Base-by-base conservation (phyloP, 1,140 invertebrate genomes). In the Drosophila orena region DNA sequence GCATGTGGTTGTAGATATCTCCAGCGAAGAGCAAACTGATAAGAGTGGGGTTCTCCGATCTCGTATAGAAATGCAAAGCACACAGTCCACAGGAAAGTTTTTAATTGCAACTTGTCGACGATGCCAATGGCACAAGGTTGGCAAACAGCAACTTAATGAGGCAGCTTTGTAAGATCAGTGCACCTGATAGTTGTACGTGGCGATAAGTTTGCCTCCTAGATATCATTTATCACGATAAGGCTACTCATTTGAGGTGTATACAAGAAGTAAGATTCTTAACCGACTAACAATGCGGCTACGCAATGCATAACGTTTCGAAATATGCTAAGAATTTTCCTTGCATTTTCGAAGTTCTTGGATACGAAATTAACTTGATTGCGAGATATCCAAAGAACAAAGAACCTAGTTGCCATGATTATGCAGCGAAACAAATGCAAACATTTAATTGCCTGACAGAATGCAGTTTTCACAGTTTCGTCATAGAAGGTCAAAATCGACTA, bases 371-470 rank as follows among this genome's bases (percentile, higher is more conserved):
- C 15, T 47, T 15, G 22, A 20, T 37, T 27, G 22, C 27, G 42
- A 15, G 59, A 64, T 64, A 64, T 34, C 44, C 24, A 17, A 17
- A 35, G 66, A 55, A 70, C 66, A 70, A 70, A 69, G 66, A 72
- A 61, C 42, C 24, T 30, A 62, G 47, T 43, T 53, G 60, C 37
- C n/a, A 53, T 15, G 50, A 55, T 52, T 76, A 46, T 50, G 38
- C 20, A 57, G 11, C 58, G 47, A 78, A 66, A 79, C 74, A 83
- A 78, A 69, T 58, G 75, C 69, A 78, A 62, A 55, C 58, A 46
- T 37, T 61, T 64, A 69, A 74, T 85, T 79, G 71, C 80, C 81
- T 84, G 80, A 84, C 72, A 80, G 53, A 84, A 84, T 84, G 80
- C 80, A 55, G 57, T 72, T 72, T 62, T 62, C 65, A 72, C 65